Evolutionary conservation across 2,113 vertebrate genomes (phyloP).

Genomic region (Percina caprodes): DNA sequence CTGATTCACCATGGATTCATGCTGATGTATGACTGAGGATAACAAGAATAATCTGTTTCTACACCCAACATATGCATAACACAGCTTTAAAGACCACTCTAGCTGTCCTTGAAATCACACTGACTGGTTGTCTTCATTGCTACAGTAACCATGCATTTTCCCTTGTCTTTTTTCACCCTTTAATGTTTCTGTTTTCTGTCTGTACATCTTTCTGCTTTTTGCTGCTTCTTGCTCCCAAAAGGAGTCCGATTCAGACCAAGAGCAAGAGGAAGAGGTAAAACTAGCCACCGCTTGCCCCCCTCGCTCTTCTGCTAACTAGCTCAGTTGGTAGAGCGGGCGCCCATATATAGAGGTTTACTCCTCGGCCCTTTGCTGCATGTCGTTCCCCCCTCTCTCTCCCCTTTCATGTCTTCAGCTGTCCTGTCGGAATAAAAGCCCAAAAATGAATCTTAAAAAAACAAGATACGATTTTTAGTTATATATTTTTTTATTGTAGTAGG

Average conservation of each 20-base stretch:
- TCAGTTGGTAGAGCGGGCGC: too few species aligned
- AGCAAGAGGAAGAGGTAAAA: conserved; percentile 97
- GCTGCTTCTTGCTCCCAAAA: conserved; percentile 88
- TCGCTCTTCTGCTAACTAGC: conserved; percentile 43
- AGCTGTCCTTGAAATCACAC: conserved; percentile 19
- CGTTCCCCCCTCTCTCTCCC: too few species aligned
- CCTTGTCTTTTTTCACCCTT: conserved; percentile 72
- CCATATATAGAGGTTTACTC: too few species aligned
- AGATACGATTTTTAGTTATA: neutral
- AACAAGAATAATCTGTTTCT: neutral
- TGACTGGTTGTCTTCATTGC: conserved; percentile 58
- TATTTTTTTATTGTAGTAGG: neutral
- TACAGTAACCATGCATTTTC: conserved; percentile 79
- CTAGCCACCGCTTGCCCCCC: conserved; percentile 56
- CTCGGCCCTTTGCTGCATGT: too few species aligned
- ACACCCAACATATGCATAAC: neutral
- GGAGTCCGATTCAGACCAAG: conserved; percentile 98
- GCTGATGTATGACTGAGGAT: neutral
- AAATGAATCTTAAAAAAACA: too few species aligned
- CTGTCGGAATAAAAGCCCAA: too few species aligned
- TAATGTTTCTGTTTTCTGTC: conserved; percentile 71
- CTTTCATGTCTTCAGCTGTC: too few species aligned
- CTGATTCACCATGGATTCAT: neutral
- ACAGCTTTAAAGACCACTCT: neutral
- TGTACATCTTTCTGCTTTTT: conserved; percentile 75